Conservation (phyloP, 2,113 vertebrate genomes). For the Semnopithecus entellus region DNA sequence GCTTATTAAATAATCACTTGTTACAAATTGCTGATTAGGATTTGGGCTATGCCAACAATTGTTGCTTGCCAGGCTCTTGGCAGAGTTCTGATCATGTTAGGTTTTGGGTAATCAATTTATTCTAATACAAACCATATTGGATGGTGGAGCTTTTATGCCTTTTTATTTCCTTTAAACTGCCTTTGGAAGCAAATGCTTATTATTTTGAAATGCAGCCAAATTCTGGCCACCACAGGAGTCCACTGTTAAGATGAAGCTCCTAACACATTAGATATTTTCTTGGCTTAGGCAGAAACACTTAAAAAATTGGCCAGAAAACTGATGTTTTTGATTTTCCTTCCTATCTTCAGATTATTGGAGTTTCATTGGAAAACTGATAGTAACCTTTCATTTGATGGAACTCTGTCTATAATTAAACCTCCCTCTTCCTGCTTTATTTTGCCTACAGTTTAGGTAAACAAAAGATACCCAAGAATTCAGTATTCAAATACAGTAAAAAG, state of each 20-base stretch:
- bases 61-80: constrained; percentile 47
- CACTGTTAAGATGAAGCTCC: background rate
- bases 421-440: constrained; percentile 24
- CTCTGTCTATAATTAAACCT: background rate
- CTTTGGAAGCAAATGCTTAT: constrained; percentile 41
- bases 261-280: background rate
- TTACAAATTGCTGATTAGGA: constrained; percentile 40
- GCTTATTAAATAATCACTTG: constrained; percentile 20
- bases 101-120: constrained; percentile 60
- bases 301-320: background rate
- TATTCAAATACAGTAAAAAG: background rate
- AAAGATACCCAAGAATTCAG: background rate
- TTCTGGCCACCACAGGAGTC: background rate
- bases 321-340: background rate
- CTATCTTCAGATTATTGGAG: background rate
- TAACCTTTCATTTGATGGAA: background rate
- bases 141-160: constrained; percentile 44
- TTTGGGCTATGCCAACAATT: background rate
- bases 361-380: background rate
- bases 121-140: constrained; percentile 57
- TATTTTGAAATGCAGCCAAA: constrained; percentile 53
- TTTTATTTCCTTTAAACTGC: constrained; percentile 59
- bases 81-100: constrained; percentile 15
- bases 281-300: constrained; percentile 31
- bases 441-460: background rate